Conservation (phyloP, 2,888 invertebrate species). For the Nineta flava region DNA sequence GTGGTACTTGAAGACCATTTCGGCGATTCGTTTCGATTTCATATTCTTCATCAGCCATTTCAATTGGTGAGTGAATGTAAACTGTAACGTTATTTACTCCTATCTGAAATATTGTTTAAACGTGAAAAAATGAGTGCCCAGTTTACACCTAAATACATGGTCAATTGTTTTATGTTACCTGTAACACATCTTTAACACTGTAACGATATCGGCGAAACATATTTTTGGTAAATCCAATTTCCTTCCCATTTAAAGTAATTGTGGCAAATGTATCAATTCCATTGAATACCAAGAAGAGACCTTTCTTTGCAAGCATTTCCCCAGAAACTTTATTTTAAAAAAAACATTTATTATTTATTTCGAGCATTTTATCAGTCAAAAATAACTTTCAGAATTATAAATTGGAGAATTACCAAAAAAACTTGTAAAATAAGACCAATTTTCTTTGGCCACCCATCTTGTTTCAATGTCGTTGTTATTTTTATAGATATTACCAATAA, state of each 20-base stretch:
- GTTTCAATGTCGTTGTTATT: conserved; percentile 62
- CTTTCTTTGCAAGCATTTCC: conserved; percentile 20
- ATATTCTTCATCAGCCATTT: conserved; percentile 16
- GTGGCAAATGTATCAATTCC: conserved; percentile 75
- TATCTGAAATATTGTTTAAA: conserved; percentile 13
- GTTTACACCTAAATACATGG: no score
- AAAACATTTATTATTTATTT: neutral
- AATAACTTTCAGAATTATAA: neutral
- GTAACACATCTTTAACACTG: conserved; percentile 29
- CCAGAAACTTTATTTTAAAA: conserved; percentile 26
- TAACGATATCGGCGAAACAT: conserved; percentile 74
- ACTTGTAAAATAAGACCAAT: conserved; percentile 57
- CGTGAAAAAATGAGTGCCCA: no score
- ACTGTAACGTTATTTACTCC: conserved; percentile 24
- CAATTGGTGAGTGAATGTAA: conserved; percentile 24
- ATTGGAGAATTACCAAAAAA: conserved; percentile 43
- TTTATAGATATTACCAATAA: conserved; percentile 45
- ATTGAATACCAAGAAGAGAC: conserved; percentile 49
- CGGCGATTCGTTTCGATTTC: conserved; percentile 20
- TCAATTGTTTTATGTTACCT: no score
- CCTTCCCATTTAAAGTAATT: conserved; percentile 52
- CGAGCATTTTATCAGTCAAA: neutral
- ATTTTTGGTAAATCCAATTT: conserved; percentile 52
- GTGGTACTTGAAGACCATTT: conserved; percentile 41
- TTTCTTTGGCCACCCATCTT: conserved; percentile 66